These are phyloP conservation scores for Plodia interpunctella DNA, from an alignment of 1,140 invertebrate genomes.

Conservation along the genomic window DNA sequence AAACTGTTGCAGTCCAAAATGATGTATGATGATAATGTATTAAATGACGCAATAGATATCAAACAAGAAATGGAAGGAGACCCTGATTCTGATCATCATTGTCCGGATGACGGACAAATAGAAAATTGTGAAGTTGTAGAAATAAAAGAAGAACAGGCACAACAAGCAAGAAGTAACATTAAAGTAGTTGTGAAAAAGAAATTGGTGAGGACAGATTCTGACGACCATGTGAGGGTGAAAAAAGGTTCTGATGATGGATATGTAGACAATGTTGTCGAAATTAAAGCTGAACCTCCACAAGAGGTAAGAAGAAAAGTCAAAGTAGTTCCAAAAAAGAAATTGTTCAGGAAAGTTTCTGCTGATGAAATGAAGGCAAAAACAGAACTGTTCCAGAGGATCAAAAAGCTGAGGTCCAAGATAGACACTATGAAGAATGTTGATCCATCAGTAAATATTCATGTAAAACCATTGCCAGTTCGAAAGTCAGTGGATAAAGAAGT, in stretches of 20 bases:
- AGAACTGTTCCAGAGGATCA: conserved; percentile 8
- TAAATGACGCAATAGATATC: not conserved
- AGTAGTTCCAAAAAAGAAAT: not conserved
- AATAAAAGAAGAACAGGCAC: not conserved
- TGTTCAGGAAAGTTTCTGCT: not conserved
- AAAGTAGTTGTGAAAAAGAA: too few species aligned
- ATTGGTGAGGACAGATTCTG: too few species aligned
- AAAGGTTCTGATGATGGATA: too few species aligned
- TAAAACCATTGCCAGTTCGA: not conserved
- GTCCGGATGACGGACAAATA: not conserved
- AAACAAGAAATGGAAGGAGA: not conserved
- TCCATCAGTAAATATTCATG: not conserved
- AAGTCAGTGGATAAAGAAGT: conserved; percentile 23
- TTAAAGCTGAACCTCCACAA: not conserved
- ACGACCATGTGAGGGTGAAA: too few species aligned
- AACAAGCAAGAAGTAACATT: too few species aligned
- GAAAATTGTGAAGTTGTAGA: not conserved
- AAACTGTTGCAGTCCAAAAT: conserved; percentile 38
- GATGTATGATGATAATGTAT: conserved; percentile 17
- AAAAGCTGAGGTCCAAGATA: conserved; percentile 13
- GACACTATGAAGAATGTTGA: not conserved
- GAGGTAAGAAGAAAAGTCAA: not conserved
- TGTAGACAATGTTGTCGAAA: not conserved
- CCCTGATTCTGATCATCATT: not conserved
- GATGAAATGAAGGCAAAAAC: conserved; percentile 16